A percentile compares a stretch with the other conserved stretches of the same genome.
Conservation (phyloP, 2,888 invertebrate species). For the Neoaliturus tenellus region DNA sequence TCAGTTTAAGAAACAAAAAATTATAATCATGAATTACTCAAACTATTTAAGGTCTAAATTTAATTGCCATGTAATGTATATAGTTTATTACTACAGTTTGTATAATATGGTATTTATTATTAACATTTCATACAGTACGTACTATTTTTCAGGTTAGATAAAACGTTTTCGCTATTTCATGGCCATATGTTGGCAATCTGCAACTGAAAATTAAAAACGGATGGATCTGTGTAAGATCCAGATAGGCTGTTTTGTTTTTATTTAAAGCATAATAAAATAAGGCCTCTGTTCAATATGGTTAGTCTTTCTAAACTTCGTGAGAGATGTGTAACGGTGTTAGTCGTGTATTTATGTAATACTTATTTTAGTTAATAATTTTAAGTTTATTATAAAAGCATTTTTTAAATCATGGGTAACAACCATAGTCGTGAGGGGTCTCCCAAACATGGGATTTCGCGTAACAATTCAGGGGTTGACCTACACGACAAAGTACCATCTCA, state of each 20-base stretch:
- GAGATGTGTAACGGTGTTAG: not conserved
- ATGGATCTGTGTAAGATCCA: not conserved
- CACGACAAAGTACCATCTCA: conserved; percentile 75
- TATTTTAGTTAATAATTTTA: conserved; percentile 28
- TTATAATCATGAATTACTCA: too few species aligned
- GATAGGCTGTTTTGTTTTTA: not conserved
- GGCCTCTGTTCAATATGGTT: conserved; percentile 10
- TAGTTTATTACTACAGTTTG: too few species aligned
- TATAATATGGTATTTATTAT: too few species aligned
- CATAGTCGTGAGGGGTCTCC: conserved; percentile 50
- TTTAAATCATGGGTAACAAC: conserved; percentile 57
- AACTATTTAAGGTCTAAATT: too few species aligned
- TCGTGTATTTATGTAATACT: conserved; percentile 11
- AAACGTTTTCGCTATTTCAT: too few species aligned
- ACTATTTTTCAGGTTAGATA: too few species aligned
- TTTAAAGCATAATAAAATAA: conserved; percentile 14
- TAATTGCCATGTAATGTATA: too few species aligned
- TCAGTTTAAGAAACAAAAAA: too few species aligned
- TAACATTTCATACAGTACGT: too few species aligned
- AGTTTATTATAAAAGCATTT: not conserved
- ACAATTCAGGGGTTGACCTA: conserved; percentile 81
- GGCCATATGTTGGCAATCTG: not conserved
- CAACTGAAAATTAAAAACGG: not conserved
- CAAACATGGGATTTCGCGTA: conserved; percentile 70
- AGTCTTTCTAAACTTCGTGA: not conserved